Conservation (phyloP, 2,888 invertebrate genomes). For the Uropetala carovei region DNA sequence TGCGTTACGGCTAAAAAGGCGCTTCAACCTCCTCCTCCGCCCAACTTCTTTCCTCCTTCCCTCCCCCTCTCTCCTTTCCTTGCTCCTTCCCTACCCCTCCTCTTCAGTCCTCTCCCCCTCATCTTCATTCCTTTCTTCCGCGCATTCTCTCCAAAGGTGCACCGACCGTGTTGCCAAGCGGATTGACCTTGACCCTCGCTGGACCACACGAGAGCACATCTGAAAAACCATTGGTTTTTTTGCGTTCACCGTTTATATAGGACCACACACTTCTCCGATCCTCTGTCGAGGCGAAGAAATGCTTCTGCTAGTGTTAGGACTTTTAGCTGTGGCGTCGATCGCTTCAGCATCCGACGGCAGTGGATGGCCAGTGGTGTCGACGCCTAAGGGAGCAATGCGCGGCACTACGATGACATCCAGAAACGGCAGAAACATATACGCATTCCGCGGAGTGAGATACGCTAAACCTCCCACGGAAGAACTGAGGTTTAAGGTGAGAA, state of each 20-base stretch:
- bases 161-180: not conserved
- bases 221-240: not conserved
- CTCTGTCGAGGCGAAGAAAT: not conserved
- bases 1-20: no score
- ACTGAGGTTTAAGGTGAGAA: slow-evolving; percentile 70
- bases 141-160: no score
- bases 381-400: not conserved
- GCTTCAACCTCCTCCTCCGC: not conserved
- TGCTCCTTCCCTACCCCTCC: not conserved
- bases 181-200: not conserved
- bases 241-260: not conserved
- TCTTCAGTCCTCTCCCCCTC: not conserved
- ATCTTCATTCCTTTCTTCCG: no score
- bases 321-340: not conserved
- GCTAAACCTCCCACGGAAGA: slow-evolving; percentile 74
- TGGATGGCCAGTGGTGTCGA: not conserved
- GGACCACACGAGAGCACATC: not conserved
- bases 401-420: slow-evolving; percentile 39
- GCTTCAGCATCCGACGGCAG: not conserved
- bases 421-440: slow-evolving; percentile 69
- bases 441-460: slow-evolving; percentile 74
- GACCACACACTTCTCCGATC: not conserved
- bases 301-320: not conserved
- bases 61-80: not conserved
- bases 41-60: not conserved